Percentiles rank a stretch among this genome's conserved stretches.
Conservation (phyloP, 2,888 invertebrate genomes). For the Slavum lentiscoides region DNA sequence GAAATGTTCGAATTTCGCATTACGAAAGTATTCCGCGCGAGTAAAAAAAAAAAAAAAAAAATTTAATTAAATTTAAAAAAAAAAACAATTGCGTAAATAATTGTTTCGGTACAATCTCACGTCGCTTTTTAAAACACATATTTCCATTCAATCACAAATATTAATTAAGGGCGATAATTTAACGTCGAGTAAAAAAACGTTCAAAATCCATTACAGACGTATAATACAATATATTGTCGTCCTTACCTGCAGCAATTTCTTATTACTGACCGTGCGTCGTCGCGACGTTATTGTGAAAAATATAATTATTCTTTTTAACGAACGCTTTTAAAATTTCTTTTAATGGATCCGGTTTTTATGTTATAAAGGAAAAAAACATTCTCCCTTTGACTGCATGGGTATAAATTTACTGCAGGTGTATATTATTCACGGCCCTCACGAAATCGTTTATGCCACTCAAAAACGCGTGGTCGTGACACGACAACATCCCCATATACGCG, state of each 20-base stretch:
- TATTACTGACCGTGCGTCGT: background rate
- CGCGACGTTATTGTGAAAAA: background rate
- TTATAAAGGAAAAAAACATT: too few species aligned
- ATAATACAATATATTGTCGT: background rate
- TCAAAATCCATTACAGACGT: too few species aligned
- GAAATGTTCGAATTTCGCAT: too few species aligned
- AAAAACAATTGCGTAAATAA: background rate
- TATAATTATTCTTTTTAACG: background rate
- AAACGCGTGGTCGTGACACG: too few species aligned
- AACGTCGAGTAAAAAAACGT: background rate
- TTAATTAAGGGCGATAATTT: background rate
- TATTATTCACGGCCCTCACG: too few species aligned
- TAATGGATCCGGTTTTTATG: background rate
- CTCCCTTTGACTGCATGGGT: too few species aligned
- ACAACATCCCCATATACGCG: too few species aligned
- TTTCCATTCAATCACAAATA: slow-evolving; percentile 2
- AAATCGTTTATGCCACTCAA: too few species aligned
- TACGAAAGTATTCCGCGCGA: too few species aligned
- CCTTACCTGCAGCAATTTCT: background rate
- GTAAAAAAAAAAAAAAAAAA: too few species aligned
- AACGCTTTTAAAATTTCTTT: background rate
- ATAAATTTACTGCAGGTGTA: too few species aligned
- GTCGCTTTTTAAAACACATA: background rate
- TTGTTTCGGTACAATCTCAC: background rate
- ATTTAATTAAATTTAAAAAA: too few species aligned